These are phyloP conservation scores for Premnoplex brunnescens DNA, from an alignment of 2,797 vertebrate genomes.

Conservation along the genomic window DNA sequence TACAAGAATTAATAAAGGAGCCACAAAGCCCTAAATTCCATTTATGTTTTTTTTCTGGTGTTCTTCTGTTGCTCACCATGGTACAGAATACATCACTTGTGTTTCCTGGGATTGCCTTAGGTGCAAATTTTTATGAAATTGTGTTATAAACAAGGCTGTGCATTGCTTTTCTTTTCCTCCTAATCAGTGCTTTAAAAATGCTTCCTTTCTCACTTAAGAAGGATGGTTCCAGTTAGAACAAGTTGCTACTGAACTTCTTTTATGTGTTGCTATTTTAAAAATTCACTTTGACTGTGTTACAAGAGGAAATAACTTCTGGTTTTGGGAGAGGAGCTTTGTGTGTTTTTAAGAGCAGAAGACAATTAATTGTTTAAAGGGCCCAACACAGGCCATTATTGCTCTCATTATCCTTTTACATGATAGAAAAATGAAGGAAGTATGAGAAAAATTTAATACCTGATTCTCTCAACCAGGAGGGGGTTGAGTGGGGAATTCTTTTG, in stretches of 20 bases:
- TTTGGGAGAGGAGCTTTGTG: rapidly evolving
- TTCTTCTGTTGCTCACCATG: neutral
- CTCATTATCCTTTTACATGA: neutral
- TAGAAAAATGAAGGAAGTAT: neutral
- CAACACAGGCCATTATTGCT: neutral
- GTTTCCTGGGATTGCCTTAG: neutral
- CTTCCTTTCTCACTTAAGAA: neutral
- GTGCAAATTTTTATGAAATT: neutral
- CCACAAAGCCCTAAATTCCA: neutral
- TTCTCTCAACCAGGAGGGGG: neutral
- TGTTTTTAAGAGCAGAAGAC: neutral
- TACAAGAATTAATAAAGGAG: neutral
- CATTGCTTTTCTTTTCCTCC: neutral
- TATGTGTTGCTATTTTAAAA: neutral
- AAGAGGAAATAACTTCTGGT: neutral
- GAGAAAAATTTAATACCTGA: too few relatives aligned
- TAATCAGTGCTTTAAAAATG: neutral
- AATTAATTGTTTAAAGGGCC: neutral
- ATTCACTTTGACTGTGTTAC: neutral
- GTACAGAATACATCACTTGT: neutral
- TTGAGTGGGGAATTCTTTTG: neutral
- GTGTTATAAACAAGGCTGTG: neutral
- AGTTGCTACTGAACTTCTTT: neutral
- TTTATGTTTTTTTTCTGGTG: neutral
- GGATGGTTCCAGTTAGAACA: neutral